Base-by-base conservation (phyloP, 2,888 invertebrate genomes). In the Tenthredo mesomela region DNA sequence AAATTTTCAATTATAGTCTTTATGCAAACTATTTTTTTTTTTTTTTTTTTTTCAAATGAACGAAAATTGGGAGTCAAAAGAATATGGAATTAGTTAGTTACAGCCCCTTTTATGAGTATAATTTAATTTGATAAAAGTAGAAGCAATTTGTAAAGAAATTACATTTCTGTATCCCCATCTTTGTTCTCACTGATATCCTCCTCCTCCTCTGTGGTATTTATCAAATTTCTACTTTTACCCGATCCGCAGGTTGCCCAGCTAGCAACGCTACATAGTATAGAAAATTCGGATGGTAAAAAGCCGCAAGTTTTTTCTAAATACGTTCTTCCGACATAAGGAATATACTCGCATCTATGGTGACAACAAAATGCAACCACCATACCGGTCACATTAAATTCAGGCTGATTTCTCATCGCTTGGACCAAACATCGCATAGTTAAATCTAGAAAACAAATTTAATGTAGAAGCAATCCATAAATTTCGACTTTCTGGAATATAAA, bases 181-280 rank as follows among this genome's bases (percentile, higher is more conserved):
- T 70, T 75, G 7, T 84, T 54, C 18, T 84, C 67, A 6, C 21
- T 18, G 10, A 50, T 2, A 9, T 65, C 88, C 2, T n/a, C n/a
- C n/a, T n/a, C n/a, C n/a, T n/a, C n/a, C n/a, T 90, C 90, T 25
- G 93, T 85, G 54, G 93, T 85, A 58, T 92, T 89, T 80, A 91
- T 91, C 75, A 91, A 90, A 2, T 90, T 90, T 87, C 95, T 94
- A 89, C 95, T 96, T 86, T 95, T 94, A 0, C 96, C 96, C 0
- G 93, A 94, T 7, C 97, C 97, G 93, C 98, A 98, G 1, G 97
- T 97, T 0, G 97, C 98, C 98, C 98, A 98, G 90, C 98, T 97
- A 9, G 97, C 97, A 90, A 98, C 95, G 87, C 97, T 96, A 85
- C 96, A 95, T 90, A 98, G 95, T 40, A 97, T 94, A 87, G 96